Percentiles rank a stretch among this genome's conserved stretches.
phyloP scores from a whole-genome alignment of 2,797 vertebrate genomes.

The Bovichtus diacanthus region DNA sequence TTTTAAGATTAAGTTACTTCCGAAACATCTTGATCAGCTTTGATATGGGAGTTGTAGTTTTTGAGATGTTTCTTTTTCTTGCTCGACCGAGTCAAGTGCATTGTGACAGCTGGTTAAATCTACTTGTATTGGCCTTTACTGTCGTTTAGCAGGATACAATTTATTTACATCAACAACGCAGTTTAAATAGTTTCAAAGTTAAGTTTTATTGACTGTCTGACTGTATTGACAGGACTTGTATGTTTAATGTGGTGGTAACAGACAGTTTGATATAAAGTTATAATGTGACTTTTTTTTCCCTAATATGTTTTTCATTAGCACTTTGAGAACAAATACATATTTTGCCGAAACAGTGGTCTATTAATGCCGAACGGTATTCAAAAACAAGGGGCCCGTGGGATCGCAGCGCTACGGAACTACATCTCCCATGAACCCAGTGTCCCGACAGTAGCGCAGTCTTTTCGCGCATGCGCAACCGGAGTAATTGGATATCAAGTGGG shows the following conservation, averaged over 20 bases:
- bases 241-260: neutral
- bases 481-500: slow-evolving; percentile 86
- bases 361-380: neutral
- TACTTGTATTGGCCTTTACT: neutral
- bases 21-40: slow-evolving; percentile 74
- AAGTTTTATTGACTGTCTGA: neutral
- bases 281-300: rapidly evolving
- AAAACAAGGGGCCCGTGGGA: slow-evolving; percentile 12
- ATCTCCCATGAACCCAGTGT: slow-evolving; percentile 66
- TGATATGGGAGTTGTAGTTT: slow-evolving; percentile 86
- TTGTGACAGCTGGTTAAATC: neutral
- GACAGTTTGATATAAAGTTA: neutral
- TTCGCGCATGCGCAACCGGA: slow-evolving; percentile 75
- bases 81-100: neutral
- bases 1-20: slow-evolving; percentile 73
- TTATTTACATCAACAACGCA: neutral
- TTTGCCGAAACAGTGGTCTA: neutral
- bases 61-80: slow-evolving; percentile 26
- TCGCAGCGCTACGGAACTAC: slow-evolving; percentile 68
- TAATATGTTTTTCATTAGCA: neutral
- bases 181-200: neutral
- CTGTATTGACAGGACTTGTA: neutral
- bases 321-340: neutral
- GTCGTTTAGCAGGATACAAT: neutral
- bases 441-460: slow-evolving; percentile 68